Base-by-base conservation (phyloP, 2,888 invertebrate species). In the Tinea semifulvella region DNA sequence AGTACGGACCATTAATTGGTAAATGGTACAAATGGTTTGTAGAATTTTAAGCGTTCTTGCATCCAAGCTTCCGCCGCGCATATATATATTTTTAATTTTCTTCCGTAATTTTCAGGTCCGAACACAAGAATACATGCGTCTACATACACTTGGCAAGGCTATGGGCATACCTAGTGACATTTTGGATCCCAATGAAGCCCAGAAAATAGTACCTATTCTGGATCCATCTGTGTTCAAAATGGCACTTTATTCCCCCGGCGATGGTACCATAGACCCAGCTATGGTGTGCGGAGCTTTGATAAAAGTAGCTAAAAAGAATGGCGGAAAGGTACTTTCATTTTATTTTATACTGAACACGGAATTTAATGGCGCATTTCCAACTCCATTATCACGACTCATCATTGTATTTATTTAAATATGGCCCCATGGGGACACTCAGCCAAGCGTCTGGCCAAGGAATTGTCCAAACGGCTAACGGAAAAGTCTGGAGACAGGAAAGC, bases 231-330 rank as follows among this genome's bases (percentile, higher is more conserved):
- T 88, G 3, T 87, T 95, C 54, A 79, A 85, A 54, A 93, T 91
- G 53, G 89, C 92, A 0, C 69, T 96, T 1, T 91, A 90, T 57
- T 87, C 89, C 1, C 89, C 93, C 0, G 86, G 86, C 8, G 94
- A 95, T 66, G 95, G 95, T 2, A 88, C 87, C 6, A 87, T 95
- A 22, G 95, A 96, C 62, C 94, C 95, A 0, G 84, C 91, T 0
- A 91, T 91, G 85, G 84, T 90, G 26, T 91, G 92, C 56, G 82
- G 84, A 14, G 89, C 94, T 0, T 76, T 95, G 10, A 84, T 88
- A 1, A 87, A 88, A 63, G 86, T 85, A n/a, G 90, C 94, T 0
- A 85, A 82, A 0, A 77, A 73, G 48, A 82, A 85, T 56, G 94
- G 93, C 18, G 91, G 85, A 8, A 85, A 88, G 71, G 91, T 92